These are phyloP conservation scores for Drosophila meridionalis DNA, from an alignment of 2,888 invertebrate genomes.

Conservation along the genomic window DNA sequence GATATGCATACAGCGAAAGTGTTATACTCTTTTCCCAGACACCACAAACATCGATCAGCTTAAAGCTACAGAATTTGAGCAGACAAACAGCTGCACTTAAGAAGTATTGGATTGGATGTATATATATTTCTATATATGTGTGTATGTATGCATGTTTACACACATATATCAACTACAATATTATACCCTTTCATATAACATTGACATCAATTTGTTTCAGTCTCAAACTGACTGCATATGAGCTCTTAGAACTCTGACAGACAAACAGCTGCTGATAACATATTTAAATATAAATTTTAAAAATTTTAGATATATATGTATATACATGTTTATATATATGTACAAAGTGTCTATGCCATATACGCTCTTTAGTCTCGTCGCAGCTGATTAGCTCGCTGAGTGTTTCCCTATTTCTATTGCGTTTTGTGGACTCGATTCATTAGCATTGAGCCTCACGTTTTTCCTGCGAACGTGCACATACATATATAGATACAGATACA, in stretches of 20 bases:
- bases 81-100: not conserved
- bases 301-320: not conserved
- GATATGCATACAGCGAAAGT: not conserved
- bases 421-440: conserved; percentile 52
- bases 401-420: conserved; percentile 37
- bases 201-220: conserved; percentile 1
- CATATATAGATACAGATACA: not conserved
- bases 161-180: not conserved
- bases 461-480: conserved; percentile 37
- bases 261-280: conserved; percentile 11
- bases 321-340: not conserved
- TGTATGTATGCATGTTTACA: not conserved
- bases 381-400: not conserved
- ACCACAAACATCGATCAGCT: not conserved
- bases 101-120: not conserved
- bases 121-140: not conserved
- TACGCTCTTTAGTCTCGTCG: not conserved
- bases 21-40: conserved; percentile 19
- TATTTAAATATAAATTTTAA: not conserved
- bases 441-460: conserved; percentile 62
- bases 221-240: not conserved
- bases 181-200: not conserved
- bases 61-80: not conserved
- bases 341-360: not conserved
- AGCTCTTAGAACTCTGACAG: not conserved